phyloP scores from a whole-genome alignment of 2,113 vertebrate species.

The Cyanoliseus patagonus region DNA sequence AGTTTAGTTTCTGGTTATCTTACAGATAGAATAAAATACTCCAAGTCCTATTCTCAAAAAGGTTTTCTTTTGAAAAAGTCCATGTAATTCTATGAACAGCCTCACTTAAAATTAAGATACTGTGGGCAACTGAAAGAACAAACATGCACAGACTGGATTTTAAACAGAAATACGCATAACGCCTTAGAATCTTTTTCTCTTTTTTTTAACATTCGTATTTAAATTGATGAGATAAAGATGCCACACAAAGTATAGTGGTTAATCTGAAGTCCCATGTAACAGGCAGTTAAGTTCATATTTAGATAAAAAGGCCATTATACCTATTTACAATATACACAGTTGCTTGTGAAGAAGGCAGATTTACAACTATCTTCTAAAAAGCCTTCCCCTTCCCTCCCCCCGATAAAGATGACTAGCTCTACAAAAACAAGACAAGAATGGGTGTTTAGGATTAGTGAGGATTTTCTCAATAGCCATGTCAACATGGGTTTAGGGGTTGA shows the following conservation, averaged over 20 bases:
- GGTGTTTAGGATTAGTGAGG: slow-evolving; percentile 27
- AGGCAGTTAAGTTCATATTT: slow-evolving; percentile 82
- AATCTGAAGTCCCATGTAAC: slow-evolving; percentile 87
- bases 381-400: slow-evolving; percentile 68
- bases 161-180: slow-evolving; percentile 69
- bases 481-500: not conserved
- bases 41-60: slow-evolving; percentile 61
- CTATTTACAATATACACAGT: slow-evolving; percentile 97
- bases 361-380: slow-evolving; percentile 83
- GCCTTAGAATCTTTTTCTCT: slow-evolving; percentile 26
- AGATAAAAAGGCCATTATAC: slow-evolving; percentile 91
- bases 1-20: slow-evolving; percentile 45
- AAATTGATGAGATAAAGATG: slow-evolving; percentile 72
- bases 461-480: slow-evolving; percentile 9
- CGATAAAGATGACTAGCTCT: slow-evolving; percentile 69
- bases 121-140: slow-evolving; percentile 70
- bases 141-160: slow-evolving; percentile 65
- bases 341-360: slow-evolving; percentile 78
- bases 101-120: slow-evolving; percentile 65
- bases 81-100: slow-evolving; percentile 61
- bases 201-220: slow-evolving; percentile 69
- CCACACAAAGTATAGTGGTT: slow-evolving; percentile 80
- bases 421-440: slow-evolving; percentile 73
- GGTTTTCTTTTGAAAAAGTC: slow-evolving; percentile 60
- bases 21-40: slow-evolving; percentile 63